Conservation (phyloP, 1,140 invertebrate species). For the Glomeris maerens region DNA sequence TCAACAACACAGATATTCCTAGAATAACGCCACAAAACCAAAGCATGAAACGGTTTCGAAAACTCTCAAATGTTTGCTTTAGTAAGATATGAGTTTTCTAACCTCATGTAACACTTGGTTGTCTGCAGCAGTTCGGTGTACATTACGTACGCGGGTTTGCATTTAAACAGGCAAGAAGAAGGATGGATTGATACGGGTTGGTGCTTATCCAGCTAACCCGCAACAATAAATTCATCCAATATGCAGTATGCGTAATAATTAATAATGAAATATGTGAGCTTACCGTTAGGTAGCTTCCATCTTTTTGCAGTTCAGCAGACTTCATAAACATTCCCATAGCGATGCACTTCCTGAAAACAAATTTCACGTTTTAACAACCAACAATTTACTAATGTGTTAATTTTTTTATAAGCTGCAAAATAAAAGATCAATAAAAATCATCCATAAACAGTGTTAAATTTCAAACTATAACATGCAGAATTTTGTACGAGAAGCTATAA, state of each 20-base stretch:
- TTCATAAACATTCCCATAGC: conserved; percentile 74
- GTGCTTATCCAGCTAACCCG: conserved; percentile 42
- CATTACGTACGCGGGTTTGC: conserved; percentile 59
- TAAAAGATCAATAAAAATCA: conserved; percentile 6
- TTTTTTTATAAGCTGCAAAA: conserved; percentile 4
- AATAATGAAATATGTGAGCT: conserved; percentile 24
- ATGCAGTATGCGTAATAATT: conserved; percentile 16
- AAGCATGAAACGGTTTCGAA: background rate
- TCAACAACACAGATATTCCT: conserved; percentile 3
- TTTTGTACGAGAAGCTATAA: too few species aligned
- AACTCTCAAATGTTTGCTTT: background rate
- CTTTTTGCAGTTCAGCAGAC: conserved; percentile 65
- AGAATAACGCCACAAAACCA: background rate
- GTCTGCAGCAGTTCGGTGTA: conserved; percentile 83
- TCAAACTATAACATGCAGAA: conserved; percentile 9
- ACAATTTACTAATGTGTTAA: background rate
- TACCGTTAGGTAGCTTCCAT: conserved; percentile 56
- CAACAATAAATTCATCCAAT: conserved; percentile 17
- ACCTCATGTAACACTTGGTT: conserved; percentile 62
- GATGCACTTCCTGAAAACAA: conserved; percentile 42
- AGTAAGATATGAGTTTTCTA: conserved; percentile 19
- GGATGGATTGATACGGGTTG: conserved; percentile 68
- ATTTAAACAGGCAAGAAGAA: conserved; percentile 56
- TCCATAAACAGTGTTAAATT: conserved; percentile 4
- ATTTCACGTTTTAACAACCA: too few species aligned